Evolutionary conservation across 2,888 invertebrate genomes (phyloP).

Genomic region (Metallyticus violacea): DNA sequence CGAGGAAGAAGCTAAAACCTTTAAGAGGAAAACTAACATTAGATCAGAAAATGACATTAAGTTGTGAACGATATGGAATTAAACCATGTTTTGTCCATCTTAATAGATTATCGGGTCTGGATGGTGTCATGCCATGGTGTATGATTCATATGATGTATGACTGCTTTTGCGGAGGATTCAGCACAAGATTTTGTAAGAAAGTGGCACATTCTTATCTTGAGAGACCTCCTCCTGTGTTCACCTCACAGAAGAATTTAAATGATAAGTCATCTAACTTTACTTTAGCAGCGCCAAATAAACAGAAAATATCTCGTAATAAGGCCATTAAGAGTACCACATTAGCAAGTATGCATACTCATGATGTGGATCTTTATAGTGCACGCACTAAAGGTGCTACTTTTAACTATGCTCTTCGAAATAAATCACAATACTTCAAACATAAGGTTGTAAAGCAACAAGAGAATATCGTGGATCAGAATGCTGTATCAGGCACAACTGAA

Average conservation of each 20-base stretch:
- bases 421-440: background rate
- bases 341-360: background rate
- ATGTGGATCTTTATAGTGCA: background rate
- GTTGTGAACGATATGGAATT: background rate
- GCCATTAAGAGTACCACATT: slow-evolving; percentile 17
- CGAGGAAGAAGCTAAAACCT: background rate
- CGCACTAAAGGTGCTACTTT: background rate
- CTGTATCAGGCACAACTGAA: background rate
- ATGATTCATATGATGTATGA: slow-evolving; percentile 64
- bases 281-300: background rate
- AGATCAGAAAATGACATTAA: background rate
- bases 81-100: background rate
- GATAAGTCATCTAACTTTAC: background rate
- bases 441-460: background rate
- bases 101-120: background rate
- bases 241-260: background rate
- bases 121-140: slow-evolving; percentile 58
- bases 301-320: slow-evolving; percentile 7
- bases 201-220: background rate
- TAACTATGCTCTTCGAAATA: background rate
- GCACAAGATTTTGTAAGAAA: background rate
- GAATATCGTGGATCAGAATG: background rate
- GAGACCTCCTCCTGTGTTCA: background rate
- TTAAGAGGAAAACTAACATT: background rate
- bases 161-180: slow-evolving; percentile 58